phyloP scores from a whole-genome alignment of 1,140 invertebrate genomes.

The Doryteuthis pealeii region DNA sequence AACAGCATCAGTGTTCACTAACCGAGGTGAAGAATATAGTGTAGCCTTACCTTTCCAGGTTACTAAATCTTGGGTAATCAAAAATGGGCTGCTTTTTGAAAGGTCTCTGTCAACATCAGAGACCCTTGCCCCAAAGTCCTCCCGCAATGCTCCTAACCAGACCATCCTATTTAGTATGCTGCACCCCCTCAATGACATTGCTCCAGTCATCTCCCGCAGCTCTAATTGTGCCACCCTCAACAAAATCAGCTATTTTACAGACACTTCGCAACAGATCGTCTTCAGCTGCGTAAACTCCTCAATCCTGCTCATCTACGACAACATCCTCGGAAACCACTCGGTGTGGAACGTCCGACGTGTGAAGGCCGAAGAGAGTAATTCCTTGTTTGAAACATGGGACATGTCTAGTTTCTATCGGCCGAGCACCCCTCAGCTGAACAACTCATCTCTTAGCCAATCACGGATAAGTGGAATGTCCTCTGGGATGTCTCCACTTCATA shows the following conservation, averaged over 20 bases:
- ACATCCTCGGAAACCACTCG: slow-evolving; percentile 74
- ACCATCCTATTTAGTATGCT: slow-evolving; percentile 79
- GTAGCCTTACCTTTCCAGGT: slow-evolving; percentile 80
- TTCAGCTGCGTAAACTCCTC: slow-evolving; percentile 70
- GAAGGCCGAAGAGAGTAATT: slow-evolving; percentile 63
- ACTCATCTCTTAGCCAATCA: slow-evolving; percentile 40
- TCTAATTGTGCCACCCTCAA: neutral
- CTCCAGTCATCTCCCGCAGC: slow-evolving; percentile 70
- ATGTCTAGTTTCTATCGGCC: slow-evolving; percentile 36
- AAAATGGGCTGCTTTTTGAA: slow-evolving; percentile 57
- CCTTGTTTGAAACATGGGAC: slow-evolving; percentile 37
- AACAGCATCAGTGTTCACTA: slow-evolving; percentile 76
- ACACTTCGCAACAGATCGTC: slow-evolving; percentile 67
- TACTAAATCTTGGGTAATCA: slow-evolving; percentile 48
- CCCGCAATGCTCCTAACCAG: slow-evolving; percentile 54
- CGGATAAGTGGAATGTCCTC: slow-evolving; percentile 39
- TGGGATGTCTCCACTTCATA: slow-evolving; percentile 48
- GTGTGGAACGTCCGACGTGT: slow-evolving; percentile 80
- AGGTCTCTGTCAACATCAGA: slow-evolving; percentile 46
- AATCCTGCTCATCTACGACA: slow-evolving; percentile 75
- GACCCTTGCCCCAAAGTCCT: slow-evolving; percentile 40
- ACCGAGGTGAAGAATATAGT: slow-evolving; percentile 79
- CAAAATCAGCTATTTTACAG: slow-evolving; percentile 65
- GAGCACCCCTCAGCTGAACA: slow-evolving; percentile 28
- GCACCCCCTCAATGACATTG: slow-evolving; percentile 87